Conservation (phyloP, 2,113 vertebrate genomes). For the Indicator maculatus region DNA sequence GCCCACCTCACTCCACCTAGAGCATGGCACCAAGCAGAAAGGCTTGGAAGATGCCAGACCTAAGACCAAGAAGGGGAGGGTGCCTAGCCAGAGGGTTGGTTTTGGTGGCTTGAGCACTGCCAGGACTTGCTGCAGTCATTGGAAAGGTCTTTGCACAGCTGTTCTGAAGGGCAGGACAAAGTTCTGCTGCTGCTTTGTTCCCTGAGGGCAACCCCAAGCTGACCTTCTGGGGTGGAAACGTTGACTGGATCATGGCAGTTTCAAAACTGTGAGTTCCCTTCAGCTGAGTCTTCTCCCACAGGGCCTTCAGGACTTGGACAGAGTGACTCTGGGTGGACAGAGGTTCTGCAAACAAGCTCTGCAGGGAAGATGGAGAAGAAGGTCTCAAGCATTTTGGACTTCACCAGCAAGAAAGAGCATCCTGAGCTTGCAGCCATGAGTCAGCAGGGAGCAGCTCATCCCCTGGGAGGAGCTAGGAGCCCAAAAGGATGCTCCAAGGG, state of each 20-base stretch:
- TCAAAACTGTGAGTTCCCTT: slow-evolving; percentile 87
- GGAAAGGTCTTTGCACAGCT: not conserved
- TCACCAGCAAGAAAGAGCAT: not conserved
- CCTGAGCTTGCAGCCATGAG: accelerated
- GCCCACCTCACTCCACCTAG: too few species aligned
- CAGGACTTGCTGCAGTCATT: not conserved
- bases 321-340: slow-evolving; percentile 79
- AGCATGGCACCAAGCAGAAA: not conserved
- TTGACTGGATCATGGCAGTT: slow-evolving; percentile 85
- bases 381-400: not conserved
- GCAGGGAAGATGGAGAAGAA: not conserved
- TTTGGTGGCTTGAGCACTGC: not conserved
- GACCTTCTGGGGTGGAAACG: slow-evolving; percentile 89
- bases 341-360: slow-evolving; percentile 86
- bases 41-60: accelerated
- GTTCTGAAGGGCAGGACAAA: not conserved
- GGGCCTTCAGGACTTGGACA: slow-evolving; percentile 81
- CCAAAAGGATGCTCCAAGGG: too few species aligned
- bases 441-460: not conserved
- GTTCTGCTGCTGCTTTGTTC: accelerated
- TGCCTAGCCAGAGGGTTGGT: not conserved
- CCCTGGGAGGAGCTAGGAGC: accelerated
- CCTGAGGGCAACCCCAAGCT: not conserved
- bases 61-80: not conserved
- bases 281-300: slow-evolving; percentile 89